A percentile compares a stretch with the other conserved stretches of the same genome.
phyloP scores from a whole-genome alignment of 1,140 invertebrate genomes.

The Heliconius himera region DNA sequence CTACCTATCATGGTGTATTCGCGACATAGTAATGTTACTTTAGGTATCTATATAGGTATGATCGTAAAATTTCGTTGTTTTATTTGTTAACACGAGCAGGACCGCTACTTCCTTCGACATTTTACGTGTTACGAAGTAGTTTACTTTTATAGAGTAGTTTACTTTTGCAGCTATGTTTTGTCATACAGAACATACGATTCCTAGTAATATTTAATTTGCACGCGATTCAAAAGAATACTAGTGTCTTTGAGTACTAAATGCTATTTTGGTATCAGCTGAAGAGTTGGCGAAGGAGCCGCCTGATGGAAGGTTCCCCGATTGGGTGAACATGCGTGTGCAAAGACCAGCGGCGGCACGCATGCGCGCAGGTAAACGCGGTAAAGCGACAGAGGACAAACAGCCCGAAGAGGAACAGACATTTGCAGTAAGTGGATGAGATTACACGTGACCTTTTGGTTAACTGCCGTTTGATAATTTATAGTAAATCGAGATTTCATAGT shows the following conservation, averaged over 20 bases:
- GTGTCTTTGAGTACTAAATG: too few relatives aligned
- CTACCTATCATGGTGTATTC: not conserved
- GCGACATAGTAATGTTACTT: not conserved
- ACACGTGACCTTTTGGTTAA: constrained; percentile 33
- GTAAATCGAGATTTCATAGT: not conserved
- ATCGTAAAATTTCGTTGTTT: constrained; percentile 50
- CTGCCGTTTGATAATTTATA: not conserved
- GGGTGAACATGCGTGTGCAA: constrained; percentile 70
- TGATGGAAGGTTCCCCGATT: constrained; percentile 71
- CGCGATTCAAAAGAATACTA: constrained; percentile 29
- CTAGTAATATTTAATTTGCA: constrained; percentile 35
- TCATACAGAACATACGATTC: constrained; percentile 18
- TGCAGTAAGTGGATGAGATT: constrained; percentile 57
- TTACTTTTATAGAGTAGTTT: constrained; percentile 53
- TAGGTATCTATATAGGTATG: not conserved
- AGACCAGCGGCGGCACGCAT: constrained; percentile 59
- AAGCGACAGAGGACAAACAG: constrained; percentile 47
- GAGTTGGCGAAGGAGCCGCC: constrained; percentile 74
- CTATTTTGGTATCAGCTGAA: constrained; percentile 56
- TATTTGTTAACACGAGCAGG: constrained; percentile 45
- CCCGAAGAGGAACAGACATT: constrained; percentile 56
- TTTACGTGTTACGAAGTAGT: constrained; percentile 51
- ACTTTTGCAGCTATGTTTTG: constrained; percentile 37
- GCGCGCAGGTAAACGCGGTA: constrained; percentile 67
- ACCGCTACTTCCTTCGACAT: constrained; percentile 26